Conservation (phyloP, 2,888 invertebrate genomes). For the Eupithecia tripunctaria region DNA sequence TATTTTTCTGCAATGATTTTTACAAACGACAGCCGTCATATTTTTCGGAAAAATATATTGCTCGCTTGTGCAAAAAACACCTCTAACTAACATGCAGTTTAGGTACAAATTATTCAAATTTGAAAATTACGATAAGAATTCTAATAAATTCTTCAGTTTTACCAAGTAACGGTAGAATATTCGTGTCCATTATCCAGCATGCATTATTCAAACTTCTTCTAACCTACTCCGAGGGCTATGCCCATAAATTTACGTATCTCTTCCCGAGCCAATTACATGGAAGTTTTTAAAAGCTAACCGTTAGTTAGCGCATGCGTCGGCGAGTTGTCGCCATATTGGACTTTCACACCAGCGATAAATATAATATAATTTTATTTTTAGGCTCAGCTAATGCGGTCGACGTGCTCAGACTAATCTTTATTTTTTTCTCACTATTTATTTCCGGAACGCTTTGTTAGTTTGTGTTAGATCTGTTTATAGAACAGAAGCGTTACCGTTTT, state of each 20-base stretch:
- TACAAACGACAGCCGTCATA: background rate
- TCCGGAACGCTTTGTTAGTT: conserved; percentile 73
- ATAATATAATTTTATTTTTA: conserved; percentile 82
- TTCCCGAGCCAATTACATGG: conserved; percentile 63
- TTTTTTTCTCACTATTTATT: conserved; percentile 72
- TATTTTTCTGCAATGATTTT: conserved; percentile 9
- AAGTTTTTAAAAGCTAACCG: conserved; percentile 63
- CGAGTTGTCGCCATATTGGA: conserved; percentile 71
- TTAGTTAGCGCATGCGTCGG: conserved; percentile 60
- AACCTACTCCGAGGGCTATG: conserved; percentile 51
- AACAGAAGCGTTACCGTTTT: conserved; percentile 20
- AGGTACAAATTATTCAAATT: conserved; percentile 44
- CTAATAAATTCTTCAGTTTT: conserved; percentile 39
- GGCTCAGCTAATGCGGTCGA: conserved; percentile 67
- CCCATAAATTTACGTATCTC: conserved; percentile 64
- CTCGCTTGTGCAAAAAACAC: background rate
- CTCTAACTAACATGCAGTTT: conserved; percentile 11
- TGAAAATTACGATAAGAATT: conserved; percentile 39
- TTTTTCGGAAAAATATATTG: background rate
- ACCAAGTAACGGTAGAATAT: conserved; percentile 41
- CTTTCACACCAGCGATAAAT: conserved; percentile 74
- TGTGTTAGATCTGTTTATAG: conserved; percentile 55
- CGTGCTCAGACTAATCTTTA: conserved; percentile 69
- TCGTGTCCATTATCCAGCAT: conserved; percentile 50
- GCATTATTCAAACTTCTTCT: conserved; percentile 58